Base-by-base conservation (phyloP, 2,888 invertebrate genomes). In the Hymenopus coronatus region DNA sequence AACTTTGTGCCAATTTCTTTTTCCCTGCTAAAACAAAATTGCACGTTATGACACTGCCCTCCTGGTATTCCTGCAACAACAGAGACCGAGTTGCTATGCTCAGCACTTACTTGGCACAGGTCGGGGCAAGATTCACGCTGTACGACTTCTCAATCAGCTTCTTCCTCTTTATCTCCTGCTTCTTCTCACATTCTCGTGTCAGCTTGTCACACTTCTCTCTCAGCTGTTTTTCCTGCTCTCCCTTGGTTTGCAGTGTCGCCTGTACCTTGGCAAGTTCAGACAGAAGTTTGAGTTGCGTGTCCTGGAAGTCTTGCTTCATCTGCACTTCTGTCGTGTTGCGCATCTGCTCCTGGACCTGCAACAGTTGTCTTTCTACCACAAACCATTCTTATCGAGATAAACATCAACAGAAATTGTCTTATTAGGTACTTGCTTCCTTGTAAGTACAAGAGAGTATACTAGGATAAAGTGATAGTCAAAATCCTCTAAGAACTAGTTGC, bases 211-310 rank as follows among this genome's bases (percentile, higher is more conserved):
- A 91, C 86, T 91, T 91, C 33, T 91, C 91, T 28, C 91, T 91
- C 30, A 91, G 89, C 85, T 90, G 90, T 84, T 89, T 90, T 88
- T 92, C 91, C 86, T 91, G 91, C 40, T 90, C 82, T 40, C 28
- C 84, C 83, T 89, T 90, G 91, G 91, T 91, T 90, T 91, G 92
- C n/a, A 92, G 89, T 83, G 91, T 91, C 28, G 91, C 90, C 86
- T 92, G 91, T 20, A 91, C 91, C 90, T 91, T 92, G 46, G 91
- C 91, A n/a, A 92, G 90, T 89, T 92, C 92, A 30, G 91, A 89
- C 40, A 91, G 90, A 85, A 92, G 91, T 87, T 91, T 91, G 54
- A 91, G 91, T 88, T 91, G 90, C 9, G 91, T 91, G 70, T 91
- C 91, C 89, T 92, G 91, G 88, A 92, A 91, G 84, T 92, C 92